Conservation (phyloP, 2,888 invertebrate genomes). For the Xestia sexstrigata region DNA sequence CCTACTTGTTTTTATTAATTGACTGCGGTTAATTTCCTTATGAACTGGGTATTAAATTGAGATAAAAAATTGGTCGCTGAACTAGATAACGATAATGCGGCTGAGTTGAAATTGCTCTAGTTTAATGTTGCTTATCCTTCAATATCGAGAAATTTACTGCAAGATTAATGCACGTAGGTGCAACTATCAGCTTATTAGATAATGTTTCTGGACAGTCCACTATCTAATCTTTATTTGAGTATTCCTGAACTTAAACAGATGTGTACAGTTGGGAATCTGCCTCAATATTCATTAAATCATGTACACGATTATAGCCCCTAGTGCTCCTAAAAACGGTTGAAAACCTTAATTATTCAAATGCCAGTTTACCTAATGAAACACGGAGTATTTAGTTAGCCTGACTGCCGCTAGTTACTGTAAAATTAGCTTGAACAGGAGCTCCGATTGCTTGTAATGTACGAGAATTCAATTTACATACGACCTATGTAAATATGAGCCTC, state of each 20-base stretch:
- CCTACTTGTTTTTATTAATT: conserved; percentile 12
- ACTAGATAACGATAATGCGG: conserved; percentile 2
- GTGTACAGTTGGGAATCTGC: not conserved
- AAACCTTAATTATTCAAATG: conserved; percentile 3
- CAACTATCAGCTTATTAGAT: conserved; percentile 24
- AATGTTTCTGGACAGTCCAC: not conserved
- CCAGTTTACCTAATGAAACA: not conserved
- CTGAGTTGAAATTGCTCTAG: conserved; percentile 4
- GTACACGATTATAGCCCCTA: not conserved
- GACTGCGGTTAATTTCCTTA: not conserved
- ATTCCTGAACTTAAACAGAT: conserved; percentile 29
- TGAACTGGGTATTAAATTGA: conserved; percentile 1
- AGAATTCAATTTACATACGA: conserved; percentile 10
- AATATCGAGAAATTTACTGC: conserved; percentile 15
- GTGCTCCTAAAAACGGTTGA: not conserved
- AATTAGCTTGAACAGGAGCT: not conserved
- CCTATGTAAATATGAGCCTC: conserved; percentile 20
- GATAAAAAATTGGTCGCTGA: conserved; percentile 17
- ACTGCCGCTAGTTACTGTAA: not conserved
- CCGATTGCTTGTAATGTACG: conserved; percentile 5
- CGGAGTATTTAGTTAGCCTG: not conserved
- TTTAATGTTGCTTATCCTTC: conserved; percentile 22
- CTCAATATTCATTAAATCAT: not conserved
- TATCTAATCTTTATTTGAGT: conserved; percentile 39
- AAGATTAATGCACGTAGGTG: conserved; percentile 10